Percentiles rank a stretch among this genome's conserved stretches.
These are phyloP conservation scores for Zosterops pallidus DNA, from an alignment of 2,113 vertebrate genomes.

Conservation along the genomic window DNA sequence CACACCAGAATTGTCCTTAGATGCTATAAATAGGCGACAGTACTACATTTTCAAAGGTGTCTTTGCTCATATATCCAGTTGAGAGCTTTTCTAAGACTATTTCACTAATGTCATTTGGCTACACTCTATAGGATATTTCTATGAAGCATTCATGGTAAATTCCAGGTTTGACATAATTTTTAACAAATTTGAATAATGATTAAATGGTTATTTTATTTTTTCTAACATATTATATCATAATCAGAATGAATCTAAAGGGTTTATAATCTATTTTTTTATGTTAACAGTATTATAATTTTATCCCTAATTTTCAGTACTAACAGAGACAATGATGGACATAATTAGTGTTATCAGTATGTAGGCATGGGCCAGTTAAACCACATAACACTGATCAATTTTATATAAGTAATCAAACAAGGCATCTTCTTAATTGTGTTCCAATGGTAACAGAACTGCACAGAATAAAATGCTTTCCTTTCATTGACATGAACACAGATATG, in stretches of 20 bases:
- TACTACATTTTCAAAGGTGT: background rate
- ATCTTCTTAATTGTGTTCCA: background rate
- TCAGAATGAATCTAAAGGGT: background rate
- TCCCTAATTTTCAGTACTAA: background rate
- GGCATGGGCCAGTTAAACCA: background rate
- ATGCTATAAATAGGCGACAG: background rate
- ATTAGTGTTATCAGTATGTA: background rate
- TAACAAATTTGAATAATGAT: background rate
- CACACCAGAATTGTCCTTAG: background rate
- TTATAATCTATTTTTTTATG: background rate
- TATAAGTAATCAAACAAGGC: background rate
- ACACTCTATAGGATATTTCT: background rate
- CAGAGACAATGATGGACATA: background rate
- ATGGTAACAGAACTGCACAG: background rate
- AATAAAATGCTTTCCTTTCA: background rate
- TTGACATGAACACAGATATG: background rate
- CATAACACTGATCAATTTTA: background rate
- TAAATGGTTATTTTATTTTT: background rate
- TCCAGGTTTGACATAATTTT: background rate
- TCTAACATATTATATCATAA: background rate
- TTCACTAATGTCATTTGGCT: background rate
- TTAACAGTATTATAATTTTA: background rate
- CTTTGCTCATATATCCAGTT: background rate
- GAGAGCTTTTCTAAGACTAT: background rate
- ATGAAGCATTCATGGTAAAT: background rate